Evolutionary conservation across 2,888 invertebrate genomes (phyloP).

Genomic region (Nephrotoma appendiculata): DNA sequence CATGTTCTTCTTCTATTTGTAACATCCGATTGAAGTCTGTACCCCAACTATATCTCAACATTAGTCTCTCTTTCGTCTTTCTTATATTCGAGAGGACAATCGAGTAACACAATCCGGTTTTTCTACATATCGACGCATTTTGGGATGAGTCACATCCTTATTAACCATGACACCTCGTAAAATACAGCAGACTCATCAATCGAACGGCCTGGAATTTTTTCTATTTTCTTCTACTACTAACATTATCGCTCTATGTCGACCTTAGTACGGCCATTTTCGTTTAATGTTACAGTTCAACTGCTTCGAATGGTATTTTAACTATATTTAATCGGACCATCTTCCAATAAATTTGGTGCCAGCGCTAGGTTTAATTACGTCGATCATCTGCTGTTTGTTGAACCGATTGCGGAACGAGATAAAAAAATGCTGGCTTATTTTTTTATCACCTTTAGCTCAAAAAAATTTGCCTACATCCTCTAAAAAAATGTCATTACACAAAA

Average conservation of each 20-base stretch:
- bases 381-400: too few species aligned
- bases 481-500: too few species aligned
- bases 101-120: constrained; percentile 89
- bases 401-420: too few species aligned
- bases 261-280: constrained; percentile 79
- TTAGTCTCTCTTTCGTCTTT: constrained; percentile 98
- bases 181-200: constrained; percentile 90
- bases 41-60: constrained; percentile 84
- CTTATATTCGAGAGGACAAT: constrained; percentile 95
- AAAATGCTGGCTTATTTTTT: too few species aligned
- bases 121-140: constrained; percentile 83
- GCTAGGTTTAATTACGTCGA: constrained; percentile 75
- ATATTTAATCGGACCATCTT: constrained; percentile 93
- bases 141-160: constrained; percentile 96
- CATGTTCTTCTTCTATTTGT: too few species aligned
- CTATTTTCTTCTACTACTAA: constrained; percentile 93
- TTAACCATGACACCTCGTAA: constrained; percentile 94
- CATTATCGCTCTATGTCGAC: constrained; percentile 97
- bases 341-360: constrained; percentile 96
- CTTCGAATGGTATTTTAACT: constrained; percentile 89
- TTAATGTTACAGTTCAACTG: constrained; percentile 84
- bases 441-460: too few species aligned
- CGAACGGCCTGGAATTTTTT: constrained; percentile 87
- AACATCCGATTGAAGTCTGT: constrained; percentile 89
- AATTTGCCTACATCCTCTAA: too few species aligned